These are phyloP conservation scores for Drosophila demipolita DNA, from an alignment of 2,888 invertebrate genomes.

Conservation along the genomic window DNA sequence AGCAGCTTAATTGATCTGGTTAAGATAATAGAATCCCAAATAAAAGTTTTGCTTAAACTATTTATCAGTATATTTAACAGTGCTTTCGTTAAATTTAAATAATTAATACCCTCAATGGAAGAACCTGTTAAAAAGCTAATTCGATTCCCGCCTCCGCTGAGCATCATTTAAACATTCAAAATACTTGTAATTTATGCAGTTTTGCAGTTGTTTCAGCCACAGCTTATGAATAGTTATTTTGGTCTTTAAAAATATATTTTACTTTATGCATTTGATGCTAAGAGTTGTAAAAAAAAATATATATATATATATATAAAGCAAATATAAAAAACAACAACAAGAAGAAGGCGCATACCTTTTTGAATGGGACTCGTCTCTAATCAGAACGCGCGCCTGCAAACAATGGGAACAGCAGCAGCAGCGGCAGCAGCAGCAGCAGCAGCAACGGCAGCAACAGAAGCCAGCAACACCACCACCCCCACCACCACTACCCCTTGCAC, in stretches of 20 bases:
- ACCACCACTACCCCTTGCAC: background rate
- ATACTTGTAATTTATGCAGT: constrained; percentile 12
- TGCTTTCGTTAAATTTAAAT: background rate
- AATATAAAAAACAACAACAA: constrained; percentile 23
- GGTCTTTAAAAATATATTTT: constrained; percentile 46
- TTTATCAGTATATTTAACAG: background rate
- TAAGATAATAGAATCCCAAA: background rate
- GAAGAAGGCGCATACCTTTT: constrained; percentile 56
- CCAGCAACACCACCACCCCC: constrained; percentile 21
- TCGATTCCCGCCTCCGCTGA: too few relatives aligned
- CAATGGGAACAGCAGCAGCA: constrained; percentile 58
- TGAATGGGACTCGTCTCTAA: constrained; percentile 68
- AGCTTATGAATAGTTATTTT: constrained; percentile 29
- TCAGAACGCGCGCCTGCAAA: constrained; percentile 77
- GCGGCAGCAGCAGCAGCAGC: constrained; percentile 10
- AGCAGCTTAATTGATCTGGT: background rate
- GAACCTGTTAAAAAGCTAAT: background rate
- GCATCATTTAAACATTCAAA: constrained; percentile 4
- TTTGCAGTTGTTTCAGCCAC: constrained; percentile 9
- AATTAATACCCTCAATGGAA: background rate
- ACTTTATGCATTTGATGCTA: constrained; percentile 50
- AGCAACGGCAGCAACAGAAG: constrained; percentile 8
- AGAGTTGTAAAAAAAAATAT: constrained; percentile 10
- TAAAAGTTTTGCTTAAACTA: background rate
- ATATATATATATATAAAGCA: background rate